These are phyloP conservation scores for Ophion costatus DNA, from an alignment of 2,888 invertebrate species.

Conservation along the genomic window DNA sequence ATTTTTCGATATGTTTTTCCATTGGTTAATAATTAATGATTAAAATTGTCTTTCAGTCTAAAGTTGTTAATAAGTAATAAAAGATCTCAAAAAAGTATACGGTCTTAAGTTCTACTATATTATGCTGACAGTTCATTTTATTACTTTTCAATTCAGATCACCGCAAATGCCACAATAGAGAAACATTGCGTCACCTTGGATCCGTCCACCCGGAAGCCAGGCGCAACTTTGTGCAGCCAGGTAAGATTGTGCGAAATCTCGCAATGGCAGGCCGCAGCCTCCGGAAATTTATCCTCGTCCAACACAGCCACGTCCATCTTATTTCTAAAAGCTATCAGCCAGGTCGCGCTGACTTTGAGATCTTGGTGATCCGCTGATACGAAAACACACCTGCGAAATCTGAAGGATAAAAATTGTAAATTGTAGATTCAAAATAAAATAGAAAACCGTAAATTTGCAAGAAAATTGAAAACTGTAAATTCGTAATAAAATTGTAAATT, in stretches of 20 bases:
- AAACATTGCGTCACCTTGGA: constrained; percentile 78
- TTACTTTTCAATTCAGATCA: neutral
- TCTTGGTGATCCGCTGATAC: constrained; percentile 46
- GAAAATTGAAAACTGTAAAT: too few species aligned
- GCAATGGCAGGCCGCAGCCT: constrained; percentile 64
- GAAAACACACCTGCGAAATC: constrained; percentile 63
- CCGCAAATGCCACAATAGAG: neutral
- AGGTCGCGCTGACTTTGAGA: constrained; percentile 35
- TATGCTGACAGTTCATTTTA: constrained; percentile 6
- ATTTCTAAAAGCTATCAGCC: constrained; percentile 59
- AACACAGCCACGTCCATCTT: constrained; percentile 75
- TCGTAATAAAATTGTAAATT: too few species aligned
- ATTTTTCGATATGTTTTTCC: too few species aligned
- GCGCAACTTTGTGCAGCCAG: constrained; percentile 81
- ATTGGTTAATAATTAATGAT: too few species aligned
- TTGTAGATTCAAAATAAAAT: too few species aligned
- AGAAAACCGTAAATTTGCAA: too few species aligned
- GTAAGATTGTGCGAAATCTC: constrained; percentile 72
- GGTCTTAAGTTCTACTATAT: too few species aligned
- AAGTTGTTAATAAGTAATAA: too few species aligned
- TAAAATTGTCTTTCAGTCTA: too few species aligned
- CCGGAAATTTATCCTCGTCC: constrained; percentile 73
- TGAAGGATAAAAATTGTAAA: constrained; percentile 42
- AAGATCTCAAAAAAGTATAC: too few species aligned
- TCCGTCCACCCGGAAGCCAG: constrained; percentile 83